Evolutionary conservation across 2,888 invertebrate species (phyloP).

Genomic region (Cosmia pyralina): DNA sequence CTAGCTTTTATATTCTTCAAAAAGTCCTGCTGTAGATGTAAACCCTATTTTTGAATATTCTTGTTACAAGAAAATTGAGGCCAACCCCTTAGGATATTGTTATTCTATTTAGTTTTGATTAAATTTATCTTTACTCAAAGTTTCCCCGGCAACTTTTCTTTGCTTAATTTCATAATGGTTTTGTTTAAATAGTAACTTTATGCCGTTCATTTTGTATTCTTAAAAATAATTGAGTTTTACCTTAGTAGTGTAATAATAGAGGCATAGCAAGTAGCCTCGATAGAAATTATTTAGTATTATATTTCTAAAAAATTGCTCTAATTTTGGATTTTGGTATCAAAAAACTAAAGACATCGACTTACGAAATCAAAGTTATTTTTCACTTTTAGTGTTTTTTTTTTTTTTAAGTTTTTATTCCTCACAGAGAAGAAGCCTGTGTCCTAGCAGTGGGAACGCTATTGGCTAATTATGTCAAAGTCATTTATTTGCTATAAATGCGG

Average conservation of each 20-base stretch:
- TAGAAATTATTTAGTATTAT: background rate
- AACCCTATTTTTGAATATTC: conserved; percentile 35
- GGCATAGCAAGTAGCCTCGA: background rate
- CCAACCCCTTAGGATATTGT: conserved; percentile 55
- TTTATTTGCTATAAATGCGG: too few species aligned
- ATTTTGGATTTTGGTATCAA: too few species aligned
- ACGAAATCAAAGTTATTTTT: too few species aligned
- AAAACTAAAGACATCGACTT: too few species aligned
- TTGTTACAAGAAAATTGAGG: conserved; percentile 38
- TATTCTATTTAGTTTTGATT: conserved; percentile 77
- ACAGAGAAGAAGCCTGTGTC: too few species aligned
- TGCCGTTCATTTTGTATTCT: conserved; percentile 19
- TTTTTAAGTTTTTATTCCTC: too few species aligned
- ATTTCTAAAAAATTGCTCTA: background rate
- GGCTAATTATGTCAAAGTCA: too few species aligned
- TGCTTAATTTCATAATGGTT: conserved; percentile 59
- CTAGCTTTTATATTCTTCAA: background rate
- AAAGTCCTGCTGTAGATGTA: background rate
- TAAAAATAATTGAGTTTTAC: conserved; percentile 12
- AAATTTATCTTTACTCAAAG: conserved; percentile 73
- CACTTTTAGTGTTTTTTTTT: too few species aligned
- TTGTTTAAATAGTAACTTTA: conserved; percentile 35
- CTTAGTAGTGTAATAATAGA: background rate
- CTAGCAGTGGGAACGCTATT: too few species aligned
- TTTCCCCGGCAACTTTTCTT: conserved; percentile 55